phyloP scores from a whole-genome alignment of 2,888 invertebrate species.

The Archips crataeganus region DNA sequence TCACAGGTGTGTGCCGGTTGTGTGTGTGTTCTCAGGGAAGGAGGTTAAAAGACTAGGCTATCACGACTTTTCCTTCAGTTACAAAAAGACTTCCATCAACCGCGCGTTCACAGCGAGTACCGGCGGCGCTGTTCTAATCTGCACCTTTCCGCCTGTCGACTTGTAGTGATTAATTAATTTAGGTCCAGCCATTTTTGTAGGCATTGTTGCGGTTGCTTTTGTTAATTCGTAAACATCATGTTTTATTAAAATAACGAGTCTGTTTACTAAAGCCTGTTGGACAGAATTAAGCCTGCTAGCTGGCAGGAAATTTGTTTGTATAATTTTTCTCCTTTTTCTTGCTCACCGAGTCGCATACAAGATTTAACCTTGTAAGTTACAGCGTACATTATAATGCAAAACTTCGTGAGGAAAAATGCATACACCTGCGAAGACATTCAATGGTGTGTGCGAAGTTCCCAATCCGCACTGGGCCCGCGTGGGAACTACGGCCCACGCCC shows the following conservation, averaged over 20 bases:
- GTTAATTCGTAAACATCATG: slow-evolving; percentile 35
- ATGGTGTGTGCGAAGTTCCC: too few relatives aligned
- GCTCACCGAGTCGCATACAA: not conserved
- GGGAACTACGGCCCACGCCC: too few relatives aligned
- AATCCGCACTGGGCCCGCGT: too few relatives aligned
- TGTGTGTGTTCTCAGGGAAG: too few relatives aligned
- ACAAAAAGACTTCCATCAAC: not conserved
- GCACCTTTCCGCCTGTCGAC: slow-evolving; percentile 23
- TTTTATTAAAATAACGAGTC: slow-evolving; percentile 25
- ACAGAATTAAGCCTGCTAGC: slow-evolving; percentile 8
- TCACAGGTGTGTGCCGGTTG: too few relatives aligned
- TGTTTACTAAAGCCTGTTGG: slow-evolving; percentile 6
- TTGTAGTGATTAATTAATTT: slow-evolving; percentile 35
- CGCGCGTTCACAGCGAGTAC: slow-evolving; percentile 3
- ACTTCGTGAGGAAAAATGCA: too few relatives aligned
- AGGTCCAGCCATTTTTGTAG: slow-evolving; percentile 31
- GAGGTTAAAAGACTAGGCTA: too few relatives aligned
- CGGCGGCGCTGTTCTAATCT: slow-evolving; percentile 1
- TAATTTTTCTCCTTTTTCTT: not conserved
- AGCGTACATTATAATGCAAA: too few relatives aligned
- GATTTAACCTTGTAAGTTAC: not conserved
- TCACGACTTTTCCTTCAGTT: too few relatives aligned
- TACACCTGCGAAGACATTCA: too few relatives aligned
- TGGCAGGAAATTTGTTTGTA: not conserved
- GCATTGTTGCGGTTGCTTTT: slow-evolving; percentile 31